Evolutionary conservation across 2,797 vertebrate species (phyloP).

Genomic region (Salarias fasciatus): DNA sequence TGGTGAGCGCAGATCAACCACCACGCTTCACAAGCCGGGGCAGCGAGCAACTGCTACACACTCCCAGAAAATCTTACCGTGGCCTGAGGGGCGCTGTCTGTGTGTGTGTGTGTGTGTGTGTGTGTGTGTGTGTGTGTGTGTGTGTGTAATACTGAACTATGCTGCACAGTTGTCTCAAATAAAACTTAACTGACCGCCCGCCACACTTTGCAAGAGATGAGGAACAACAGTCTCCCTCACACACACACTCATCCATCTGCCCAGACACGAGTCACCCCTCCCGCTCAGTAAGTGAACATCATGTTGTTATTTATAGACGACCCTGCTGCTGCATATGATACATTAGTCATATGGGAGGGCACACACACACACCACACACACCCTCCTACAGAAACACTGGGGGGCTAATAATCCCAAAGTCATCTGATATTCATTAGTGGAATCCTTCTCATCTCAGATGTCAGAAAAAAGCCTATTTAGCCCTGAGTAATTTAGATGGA

Average conservation of each 20-base stretch:
- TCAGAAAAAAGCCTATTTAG: conserved; percentile 30
- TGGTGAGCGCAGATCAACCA: conserved; percentile 38
- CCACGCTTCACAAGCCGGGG: conserved; percentile 27
- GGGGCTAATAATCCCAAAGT: conserved; percentile 55
- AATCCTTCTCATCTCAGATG: conserved; percentile 47
- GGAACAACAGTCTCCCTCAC: conserved; percentile 9
- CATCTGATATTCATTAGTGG: conserved; percentile 50
- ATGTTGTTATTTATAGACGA: conserved; percentile 78
- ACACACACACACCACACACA: conserved; percentile 18
- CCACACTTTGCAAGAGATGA: conserved; percentile 20
- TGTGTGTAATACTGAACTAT: conserved; percentile 10
- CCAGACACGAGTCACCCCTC: conserved; percentile 57
- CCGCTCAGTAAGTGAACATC: conserved; percentile 65
- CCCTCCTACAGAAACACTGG: conserved; percentile 13
- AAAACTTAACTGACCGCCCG: conserved; percentile 30
- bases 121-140: conserved; percentile 12
- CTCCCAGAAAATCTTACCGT: conserved; percentile 20
- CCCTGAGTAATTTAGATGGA: conserved; percentile 25
- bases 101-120: conserved; percentile 12
- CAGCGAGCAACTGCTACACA: conserved; percentile 26
- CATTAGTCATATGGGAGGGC: conserved; percentile 59
- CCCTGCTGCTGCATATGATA: conserved; percentile 61
- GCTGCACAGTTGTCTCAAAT: conserved; percentile 29
- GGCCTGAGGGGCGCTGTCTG: conserved; percentile 16
- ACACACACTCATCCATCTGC: conserved; percentile 53